Evolutionary conservation across 2,888 invertebrate genomes (phyloP).

Genomic region (Thereva unica): DNA sequence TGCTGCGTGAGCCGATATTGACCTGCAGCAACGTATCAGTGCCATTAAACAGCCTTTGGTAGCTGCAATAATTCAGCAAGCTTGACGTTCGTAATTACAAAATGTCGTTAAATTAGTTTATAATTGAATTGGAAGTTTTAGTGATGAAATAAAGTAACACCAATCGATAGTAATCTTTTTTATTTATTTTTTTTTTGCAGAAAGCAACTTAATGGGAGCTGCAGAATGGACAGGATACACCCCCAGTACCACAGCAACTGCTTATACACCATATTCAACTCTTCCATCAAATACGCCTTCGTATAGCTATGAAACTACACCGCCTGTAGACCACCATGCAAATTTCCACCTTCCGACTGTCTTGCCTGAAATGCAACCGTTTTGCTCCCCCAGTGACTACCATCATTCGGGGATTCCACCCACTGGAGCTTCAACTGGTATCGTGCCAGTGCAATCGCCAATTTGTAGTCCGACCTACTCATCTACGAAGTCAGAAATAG

Average conservation of each 20-base stretch:
- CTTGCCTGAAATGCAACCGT: constrained; percentile 63
- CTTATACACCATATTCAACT: constrained; percentile 62
- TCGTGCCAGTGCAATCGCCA: constrained; percentile 48
- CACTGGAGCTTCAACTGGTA: constrained; percentile 46
- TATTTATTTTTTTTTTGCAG: constrained; percentile 52
- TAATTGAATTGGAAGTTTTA: constrained; percentile 19
- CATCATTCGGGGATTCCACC: constrained; percentile 51
- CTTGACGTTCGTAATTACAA: constrained; percentile 25
- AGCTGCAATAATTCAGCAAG: background rate
- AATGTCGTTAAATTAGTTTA: constrained; percentile 32
- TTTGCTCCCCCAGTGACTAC: constrained; percentile 59
- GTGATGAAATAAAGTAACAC: background rate
- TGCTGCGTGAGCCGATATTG: too few relatives aligned
- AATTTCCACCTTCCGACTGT: constrained; percentile 65
- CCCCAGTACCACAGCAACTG: constrained; percentile 59
- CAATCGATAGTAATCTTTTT: constrained; percentile 10
- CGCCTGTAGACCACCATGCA: constrained; percentile 55
- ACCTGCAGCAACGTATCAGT: background rate
- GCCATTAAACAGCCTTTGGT: background rate
- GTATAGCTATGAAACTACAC: constrained; percentile 60
- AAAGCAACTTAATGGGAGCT: constrained; percentile 66
- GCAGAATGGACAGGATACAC: constrained; percentile 67
- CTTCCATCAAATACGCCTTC: constrained; percentile 60
- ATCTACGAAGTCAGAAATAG: constrained; percentile 52
- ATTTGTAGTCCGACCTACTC: constrained; percentile 50